Percentiles rank a stretch among this genome's conserved stretches.
Evolutionary conservation across 2,888 invertebrate species (phyloP).

Genomic region (Chrysopilus asiliformis): DNA sequence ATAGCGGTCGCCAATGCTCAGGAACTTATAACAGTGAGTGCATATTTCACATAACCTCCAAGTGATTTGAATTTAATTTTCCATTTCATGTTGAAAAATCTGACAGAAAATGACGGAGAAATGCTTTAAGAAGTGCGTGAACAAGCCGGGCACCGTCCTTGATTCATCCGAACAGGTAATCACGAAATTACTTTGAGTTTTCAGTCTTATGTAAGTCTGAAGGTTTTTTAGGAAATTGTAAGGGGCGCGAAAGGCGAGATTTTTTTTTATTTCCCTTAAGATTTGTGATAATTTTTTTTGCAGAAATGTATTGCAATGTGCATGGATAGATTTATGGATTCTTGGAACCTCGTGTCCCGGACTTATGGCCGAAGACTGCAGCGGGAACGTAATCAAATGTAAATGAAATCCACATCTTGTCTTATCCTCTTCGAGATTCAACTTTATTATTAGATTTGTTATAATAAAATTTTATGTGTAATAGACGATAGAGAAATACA

Average conservation of each 20-base stretch:
- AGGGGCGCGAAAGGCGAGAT: too few species aligned
- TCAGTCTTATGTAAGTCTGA: too few species aligned
- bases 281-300: constrained; percentile 22
- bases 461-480: too few species aligned
- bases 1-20: constrained; percentile 88
- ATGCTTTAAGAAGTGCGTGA: constrained; percentile 90
- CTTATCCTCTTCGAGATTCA: too few species aligned
- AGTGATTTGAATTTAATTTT: constrained; percentile 14
- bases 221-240: too few species aligned
- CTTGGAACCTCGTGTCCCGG: constrained; percentile 85
- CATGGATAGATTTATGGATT: constrained; percentile 96
- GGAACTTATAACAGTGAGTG: constrained; percentile 67
- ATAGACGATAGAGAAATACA: too few species aligned
- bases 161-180: constrained; percentile 78
- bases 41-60: neutral
- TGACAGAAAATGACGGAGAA: constrained; percentile 90
- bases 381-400: constrained; percentile 43
- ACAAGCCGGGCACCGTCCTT: constrained; percentile 77
- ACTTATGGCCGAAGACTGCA: constrained; percentile 78
- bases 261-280: too few species aligned
- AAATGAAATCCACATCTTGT: too few species aligned
- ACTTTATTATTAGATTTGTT: too few species aligned
- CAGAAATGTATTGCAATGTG: constrained; percentile 96
- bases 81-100: constrained; percentile 13
- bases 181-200: too few species aligned